Evolutionary conservation across 2,113 vertebrate species (phyloP).

Genomic region (Nipponia nippon): DNA sequence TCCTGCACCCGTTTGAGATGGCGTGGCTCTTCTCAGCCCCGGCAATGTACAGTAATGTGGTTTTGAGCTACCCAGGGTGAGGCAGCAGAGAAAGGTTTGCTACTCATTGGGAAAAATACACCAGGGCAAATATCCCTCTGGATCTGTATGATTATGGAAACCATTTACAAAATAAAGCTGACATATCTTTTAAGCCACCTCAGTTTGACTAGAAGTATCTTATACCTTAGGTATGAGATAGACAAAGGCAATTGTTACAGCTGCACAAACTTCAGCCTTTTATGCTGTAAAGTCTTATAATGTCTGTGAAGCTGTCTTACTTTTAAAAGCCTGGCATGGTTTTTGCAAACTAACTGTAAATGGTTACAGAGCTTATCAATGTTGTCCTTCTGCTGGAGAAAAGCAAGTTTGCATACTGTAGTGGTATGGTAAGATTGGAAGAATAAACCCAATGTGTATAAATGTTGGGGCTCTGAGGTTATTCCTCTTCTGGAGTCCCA

Average conservation of each 20-base stretch:
- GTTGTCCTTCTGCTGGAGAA: not conserved
- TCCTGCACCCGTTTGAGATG: not conserved
- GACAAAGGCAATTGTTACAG: not conserved
- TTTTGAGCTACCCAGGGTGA: not conserved
- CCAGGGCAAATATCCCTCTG: not conserved
- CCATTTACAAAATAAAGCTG: not conserved
- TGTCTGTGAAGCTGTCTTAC: not conserved
- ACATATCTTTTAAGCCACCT: not conserved
- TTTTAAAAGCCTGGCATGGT: not conserved
- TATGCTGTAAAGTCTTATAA: not conserved
- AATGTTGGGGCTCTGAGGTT: not conserved
- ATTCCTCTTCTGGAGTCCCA: not conserved
- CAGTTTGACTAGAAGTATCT: not conserved
- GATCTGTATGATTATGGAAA: not conserved
- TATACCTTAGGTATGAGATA: not conserved
- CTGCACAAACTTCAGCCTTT: not conserved
- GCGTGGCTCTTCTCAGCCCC: not conserved
- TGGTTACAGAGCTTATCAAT: not conserved
- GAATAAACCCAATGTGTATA: not conserved
- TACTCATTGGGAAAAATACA: not conserved
- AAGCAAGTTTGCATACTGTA: not conserved
- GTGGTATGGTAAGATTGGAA: not conserved
- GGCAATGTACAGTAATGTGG: accelerated
- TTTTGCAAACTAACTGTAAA: not conserved
- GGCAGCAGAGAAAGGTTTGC: not conserved